Evolutionary conservation across 2,888 invertebrate species (phyloP), one percentile per base, ranked within the genome.

Genomic region (Zelleria hepariella): DNA sequence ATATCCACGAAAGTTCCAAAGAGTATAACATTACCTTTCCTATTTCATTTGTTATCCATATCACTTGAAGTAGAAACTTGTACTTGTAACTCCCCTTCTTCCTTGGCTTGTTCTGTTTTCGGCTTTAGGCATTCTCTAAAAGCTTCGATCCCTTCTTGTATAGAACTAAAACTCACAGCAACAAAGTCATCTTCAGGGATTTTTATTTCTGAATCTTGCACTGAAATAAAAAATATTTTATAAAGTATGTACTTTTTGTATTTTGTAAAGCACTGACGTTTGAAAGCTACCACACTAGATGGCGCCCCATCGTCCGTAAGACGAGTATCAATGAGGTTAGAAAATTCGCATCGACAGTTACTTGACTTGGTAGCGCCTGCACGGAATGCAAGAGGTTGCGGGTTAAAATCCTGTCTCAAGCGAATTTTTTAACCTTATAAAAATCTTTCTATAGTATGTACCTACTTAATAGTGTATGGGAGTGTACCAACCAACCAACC

Each of bases 111-210:
- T 7, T 23, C 48, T 52, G n/a, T 24, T 18, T 24, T n/a, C 58
- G 25, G 10, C 58, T 42, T 63, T 63, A 64, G 21, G 72, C 70
- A 59, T 67, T 67, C 67, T 75, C 32, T 77, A 58, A 83, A 82
- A 60, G 69, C 73, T n/a, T 80, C 79, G 52, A 82, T 66, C 10
- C 81, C 86, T 66, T 85, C 80, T 64, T 80, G 73, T 58, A 85
- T 58, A 58, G 68, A 70, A 49, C 69, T 75, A 66, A 88, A 86
- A 63, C 68, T 75, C 1, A 77, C 66, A 56, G 73, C 70, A 63
- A 75, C 67, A 61, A 84, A 71, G 23, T 72, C 69, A 61, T 78
- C 74, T 47, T 72, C 71, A 53, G 62, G 59, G 15, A 42, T 15
- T 42, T 42, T 10, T 15, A 42, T 42, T 3, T 51, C 21, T 51